phyloP scores from a whole-genome alignment of 2,113 vertebrate genomes.

The Pyrgilauda ruficollis region DNA sequence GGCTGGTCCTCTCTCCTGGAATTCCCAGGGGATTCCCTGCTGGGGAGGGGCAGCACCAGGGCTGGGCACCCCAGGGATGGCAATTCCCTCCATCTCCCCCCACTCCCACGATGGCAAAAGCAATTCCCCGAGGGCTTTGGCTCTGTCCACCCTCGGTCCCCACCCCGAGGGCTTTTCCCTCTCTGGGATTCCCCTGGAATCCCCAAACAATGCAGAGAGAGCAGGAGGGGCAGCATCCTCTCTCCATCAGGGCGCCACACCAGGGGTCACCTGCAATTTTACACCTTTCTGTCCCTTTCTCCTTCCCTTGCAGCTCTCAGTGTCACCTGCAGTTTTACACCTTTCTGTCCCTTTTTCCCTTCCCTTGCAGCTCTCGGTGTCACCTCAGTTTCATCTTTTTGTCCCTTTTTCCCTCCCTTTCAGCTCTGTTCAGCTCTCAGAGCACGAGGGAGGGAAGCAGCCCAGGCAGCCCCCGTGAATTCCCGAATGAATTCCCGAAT shows the following conservation, averaged over 20 bases:
- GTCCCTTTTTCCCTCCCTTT: too few relatives aligned
- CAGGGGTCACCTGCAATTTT: too few relatives aligned
- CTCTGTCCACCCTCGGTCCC: accelerated
- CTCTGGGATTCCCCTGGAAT: neutral
- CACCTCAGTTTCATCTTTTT: too few relatives aligned
- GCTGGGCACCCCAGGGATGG: neutral
- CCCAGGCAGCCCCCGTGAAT: neutral
- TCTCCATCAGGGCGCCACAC: too few relatives aligned
- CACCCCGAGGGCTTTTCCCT: accelerated
- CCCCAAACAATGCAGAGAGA: neutral
- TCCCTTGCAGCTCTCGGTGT: too few relatives aligned
- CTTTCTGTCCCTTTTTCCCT: too few relatives aligned
- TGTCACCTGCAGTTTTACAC: too few relatives aligned
- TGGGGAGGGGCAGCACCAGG: neutral
- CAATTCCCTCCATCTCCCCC: accelerated
- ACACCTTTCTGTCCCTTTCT: too few relatives aligned
- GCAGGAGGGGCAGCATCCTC: neutral
- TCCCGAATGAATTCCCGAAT: neutral
- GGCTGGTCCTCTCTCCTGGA: accelerated
- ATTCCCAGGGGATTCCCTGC: accelerated
- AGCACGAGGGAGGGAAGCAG: neutral
- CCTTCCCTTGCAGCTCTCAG: too few relatives aligned
- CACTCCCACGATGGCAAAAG: neutral
- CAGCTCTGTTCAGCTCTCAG: neutral
- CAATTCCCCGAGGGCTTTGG: neutral